These are phyloP conservation scores for Caenorhabditis afra DNA, from an alignment of 2,888 invertebrate species.

Conservation along the genomic window DNA sequence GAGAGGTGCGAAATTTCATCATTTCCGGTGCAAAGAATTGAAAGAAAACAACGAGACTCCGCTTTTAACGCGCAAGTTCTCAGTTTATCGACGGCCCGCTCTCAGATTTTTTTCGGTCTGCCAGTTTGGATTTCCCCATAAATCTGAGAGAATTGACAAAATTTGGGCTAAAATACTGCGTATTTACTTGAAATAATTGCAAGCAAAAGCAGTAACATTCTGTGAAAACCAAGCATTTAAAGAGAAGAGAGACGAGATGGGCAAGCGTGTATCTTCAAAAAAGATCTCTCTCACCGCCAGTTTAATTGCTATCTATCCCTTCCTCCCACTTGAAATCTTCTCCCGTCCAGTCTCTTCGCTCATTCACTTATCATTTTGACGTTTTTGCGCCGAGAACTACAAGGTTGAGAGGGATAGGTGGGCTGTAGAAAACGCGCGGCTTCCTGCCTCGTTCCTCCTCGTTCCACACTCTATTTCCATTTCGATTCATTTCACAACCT, in stretches of 20 bases:
- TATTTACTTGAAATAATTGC: no score
- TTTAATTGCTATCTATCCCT: conserved; percentile 52
- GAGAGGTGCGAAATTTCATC: conserved; percentile 17
- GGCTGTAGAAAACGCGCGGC: conserved; percentile 31
- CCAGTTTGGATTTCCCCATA: no score
- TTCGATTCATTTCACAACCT: background rate
- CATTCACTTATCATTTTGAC: no score
- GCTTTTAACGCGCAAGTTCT: conserved; percentile 12
- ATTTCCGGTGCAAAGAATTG: conserved; percentile 32
- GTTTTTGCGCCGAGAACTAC: conserved; percentile 22
- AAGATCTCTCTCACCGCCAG: conserved; percentile 13
- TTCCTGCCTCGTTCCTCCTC: conserved; percentile 12
- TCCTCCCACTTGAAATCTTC: conserved; percentile 26
- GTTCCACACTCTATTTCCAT: background rate
- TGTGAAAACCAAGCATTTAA: background rate
- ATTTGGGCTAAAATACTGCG: no score
- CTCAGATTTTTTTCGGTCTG: conserved; percentile 3
- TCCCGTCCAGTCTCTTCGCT: no score
- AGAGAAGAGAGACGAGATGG: background rate
- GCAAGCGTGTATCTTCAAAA: conserved; percentile 11
- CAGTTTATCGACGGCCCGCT: conserved; percentile 46
- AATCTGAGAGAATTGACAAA: no score
- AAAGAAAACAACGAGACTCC: conserved; percentile 52
- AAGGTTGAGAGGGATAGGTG: conserved; percentile 22
- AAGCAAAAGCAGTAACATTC: background rate